Evolutionary conservation across 2,797 vertebrate genomes (phyloP), one percentile per base, ranked within the genome.

Genomic region (Furcifer pardalis): DNA sequence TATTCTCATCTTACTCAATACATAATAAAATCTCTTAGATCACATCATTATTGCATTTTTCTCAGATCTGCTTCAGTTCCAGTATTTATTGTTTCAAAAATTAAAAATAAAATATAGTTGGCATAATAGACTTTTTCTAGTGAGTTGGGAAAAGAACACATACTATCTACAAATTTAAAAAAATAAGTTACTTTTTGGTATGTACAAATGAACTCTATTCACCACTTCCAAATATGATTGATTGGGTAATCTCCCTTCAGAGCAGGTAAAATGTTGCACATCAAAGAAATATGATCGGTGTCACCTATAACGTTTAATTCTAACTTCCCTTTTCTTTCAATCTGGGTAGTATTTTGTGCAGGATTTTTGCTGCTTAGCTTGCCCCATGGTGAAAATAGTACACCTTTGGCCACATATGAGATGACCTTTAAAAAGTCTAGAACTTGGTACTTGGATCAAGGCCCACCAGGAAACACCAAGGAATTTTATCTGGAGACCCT

Each of bases 291-390:
- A 44, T 60, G 23, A 46, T 76, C 40, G 76, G 23, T 76, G 73
- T 76, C 63, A 69, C 63, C 65, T 23, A 23, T 75, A 81, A 85
- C 81, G 40, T 66, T 85, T 80, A 74, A 85, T 75, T 74, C 77
- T 37, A 6, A 19, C 10, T 13, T 79, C 65, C n/a, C 13, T 62
- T 23, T 62, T 23, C 40, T n/a, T 35, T 25, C n/a, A 49, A 12
- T 23, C 21, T 74, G 74, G 42, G 40, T 21, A 75, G 10, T 37
- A 32, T 46, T n/a, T 59, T 73, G 12, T 32, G 2, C n/a, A 12
- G 66, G 35, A 63, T 63, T 77, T 59, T 44, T 42, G 60, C 46
- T 25, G 40, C 49, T 66, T 44, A 21, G 21, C 32, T 49, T 76
- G 9, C 9, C 15, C 13, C 17, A 2, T 80, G 37, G 5, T 66